These are phyloP conservation scores for Polyommatus iphigenia DNA, from an alignment of 2,888 invertebrate genomes.

Conservation along the genomic window DNA sequence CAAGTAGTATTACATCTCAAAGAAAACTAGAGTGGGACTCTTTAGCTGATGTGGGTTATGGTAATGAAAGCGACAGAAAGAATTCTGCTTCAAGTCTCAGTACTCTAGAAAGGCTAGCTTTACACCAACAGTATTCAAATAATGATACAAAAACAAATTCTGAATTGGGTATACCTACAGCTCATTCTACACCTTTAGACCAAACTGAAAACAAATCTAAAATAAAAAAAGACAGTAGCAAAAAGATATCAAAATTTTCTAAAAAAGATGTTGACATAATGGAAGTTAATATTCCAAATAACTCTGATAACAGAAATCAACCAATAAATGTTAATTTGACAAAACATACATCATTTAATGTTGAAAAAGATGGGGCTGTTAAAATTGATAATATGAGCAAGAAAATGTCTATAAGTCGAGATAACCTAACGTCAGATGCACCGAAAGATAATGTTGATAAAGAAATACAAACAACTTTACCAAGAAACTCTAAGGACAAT, in stretches of 20 bases:
- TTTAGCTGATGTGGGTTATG: constrained; percentile 92
- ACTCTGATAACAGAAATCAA: constrained; percentile 50
- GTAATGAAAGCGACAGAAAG: constrained; percentile 78
- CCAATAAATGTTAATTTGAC: constrained; percentile 71
- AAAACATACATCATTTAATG: constrained; percentile 73
- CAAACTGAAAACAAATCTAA: constrained; percentile 55
- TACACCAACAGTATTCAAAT: constrained; percentile 73
- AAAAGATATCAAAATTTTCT: constrained; percentile 64
- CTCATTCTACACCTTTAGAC: constrained; percentile 77
- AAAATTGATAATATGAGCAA: constrained; percentile 56
- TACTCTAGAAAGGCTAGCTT: constrained; percentile 82
- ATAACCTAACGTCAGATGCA: constrained; percentile 51
- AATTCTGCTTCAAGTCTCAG: constrained; percentile 75
- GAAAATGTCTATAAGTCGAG: constrained; percentile 55
- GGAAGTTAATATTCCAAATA: constrained; percentile 63
- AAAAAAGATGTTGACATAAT: constrained; percentile 66
- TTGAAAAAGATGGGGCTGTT: constrained; percentile 64
- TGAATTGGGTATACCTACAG: constrained; percentile 68
- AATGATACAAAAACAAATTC: constrained; percentile 60
- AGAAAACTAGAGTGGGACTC: constrained; percentile 93
- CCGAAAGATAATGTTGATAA: constrained; percentile 55
- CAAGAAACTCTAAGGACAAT: constrained; percentile 46
- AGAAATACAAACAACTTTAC: constrained; percentile 66
- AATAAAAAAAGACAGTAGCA: constrained; percentile 54
- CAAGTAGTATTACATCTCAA: constrained; percentile 87